Conservation (phyloP, 2,113 vertebrate genomes). For the Lates calcarifer region DNA sequence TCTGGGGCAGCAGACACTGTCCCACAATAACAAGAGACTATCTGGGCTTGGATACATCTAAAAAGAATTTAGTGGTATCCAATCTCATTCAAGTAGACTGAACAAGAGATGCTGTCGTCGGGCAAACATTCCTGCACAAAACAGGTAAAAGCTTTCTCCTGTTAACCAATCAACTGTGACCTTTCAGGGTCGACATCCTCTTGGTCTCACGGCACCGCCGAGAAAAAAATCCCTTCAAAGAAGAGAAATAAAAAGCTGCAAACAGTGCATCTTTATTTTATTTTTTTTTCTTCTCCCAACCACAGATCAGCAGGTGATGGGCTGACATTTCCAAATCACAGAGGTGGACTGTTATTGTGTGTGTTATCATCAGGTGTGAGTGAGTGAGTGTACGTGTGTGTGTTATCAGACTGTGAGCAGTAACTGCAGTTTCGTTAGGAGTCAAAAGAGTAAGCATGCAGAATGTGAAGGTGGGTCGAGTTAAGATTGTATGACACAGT, state of each 20-base stretch:
- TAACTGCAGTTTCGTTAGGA: neutral
- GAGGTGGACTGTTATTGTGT: constrained; percentile 24
- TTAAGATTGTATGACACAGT: neutral
- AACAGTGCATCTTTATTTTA: constrained; percentile 49
- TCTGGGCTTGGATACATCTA: constrained; percentile 43
- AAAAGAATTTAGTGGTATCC: constrained; percentile 52
- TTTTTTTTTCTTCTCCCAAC: neutral
- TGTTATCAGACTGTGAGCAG: neutral
- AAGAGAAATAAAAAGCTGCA: constrained; percentile 50
- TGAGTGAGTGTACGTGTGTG: constrained; percentile 4
- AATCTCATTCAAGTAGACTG: constrained; percentile 50
- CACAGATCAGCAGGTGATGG: constrained; percentile 45
- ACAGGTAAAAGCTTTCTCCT: constrained; percentile 74
- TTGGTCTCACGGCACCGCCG: constrained; percentile 11
- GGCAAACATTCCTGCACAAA: constrained; percentile 55
- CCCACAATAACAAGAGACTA: constrained; percentile 52
- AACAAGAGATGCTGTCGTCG: constrained; percentile 45
- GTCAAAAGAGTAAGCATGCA: neutral
- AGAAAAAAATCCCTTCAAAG: constrained; percentile 54
- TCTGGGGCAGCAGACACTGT: neutral
- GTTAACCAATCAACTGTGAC: constrained; percentile 76
- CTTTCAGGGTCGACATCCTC: constrained; percentile 64
- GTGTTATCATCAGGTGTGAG: constrained; percentile 40
- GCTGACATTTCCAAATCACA: constrained; percentile 67
- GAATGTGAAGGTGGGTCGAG: neutral